Evolutionary conservation across 2,113 vertebrate genomes (phyloP).

Genomic region (Grammomys surdaster): DNA sequence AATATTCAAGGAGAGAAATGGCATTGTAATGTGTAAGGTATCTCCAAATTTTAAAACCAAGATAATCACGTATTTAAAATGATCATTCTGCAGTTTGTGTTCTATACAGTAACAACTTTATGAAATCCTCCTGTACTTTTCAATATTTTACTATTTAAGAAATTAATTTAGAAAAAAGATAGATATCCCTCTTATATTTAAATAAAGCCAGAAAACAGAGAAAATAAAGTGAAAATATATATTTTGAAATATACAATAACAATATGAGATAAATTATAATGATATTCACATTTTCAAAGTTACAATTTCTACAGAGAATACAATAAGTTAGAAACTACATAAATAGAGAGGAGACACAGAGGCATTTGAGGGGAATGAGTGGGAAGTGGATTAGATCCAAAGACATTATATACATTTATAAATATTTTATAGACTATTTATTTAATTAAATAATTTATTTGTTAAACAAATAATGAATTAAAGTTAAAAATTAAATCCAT

Average conservation of each 20-base stretch:
- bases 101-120: background rate
- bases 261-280: background rate
- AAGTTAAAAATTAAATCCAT: background rate
- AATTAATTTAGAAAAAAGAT: background rate
- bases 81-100: background rate
- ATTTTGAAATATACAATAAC: background rate
- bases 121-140: background rate
- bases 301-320: background rate
- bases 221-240: background rate
- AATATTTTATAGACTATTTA: background rate
- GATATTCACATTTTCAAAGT: background rate
- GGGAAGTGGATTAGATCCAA: background rate
- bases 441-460: no score
- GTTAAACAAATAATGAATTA: no score
- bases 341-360: background rate
- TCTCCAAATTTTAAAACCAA: background rate
- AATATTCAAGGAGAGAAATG: background rate
- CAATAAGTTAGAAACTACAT: background rate
- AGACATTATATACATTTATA: background rate
- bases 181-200: background rate
- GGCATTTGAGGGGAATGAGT: background rate
- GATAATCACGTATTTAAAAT: background rate
- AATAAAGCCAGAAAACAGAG: background rate
- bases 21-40: background rate
- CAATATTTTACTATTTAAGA: background rate